These are phyloP conservation scores for Henricia sp. DNA, from an alignment of 53 echinoderm and acorn worm genomes.

Conservation along the genomic window DNA sequence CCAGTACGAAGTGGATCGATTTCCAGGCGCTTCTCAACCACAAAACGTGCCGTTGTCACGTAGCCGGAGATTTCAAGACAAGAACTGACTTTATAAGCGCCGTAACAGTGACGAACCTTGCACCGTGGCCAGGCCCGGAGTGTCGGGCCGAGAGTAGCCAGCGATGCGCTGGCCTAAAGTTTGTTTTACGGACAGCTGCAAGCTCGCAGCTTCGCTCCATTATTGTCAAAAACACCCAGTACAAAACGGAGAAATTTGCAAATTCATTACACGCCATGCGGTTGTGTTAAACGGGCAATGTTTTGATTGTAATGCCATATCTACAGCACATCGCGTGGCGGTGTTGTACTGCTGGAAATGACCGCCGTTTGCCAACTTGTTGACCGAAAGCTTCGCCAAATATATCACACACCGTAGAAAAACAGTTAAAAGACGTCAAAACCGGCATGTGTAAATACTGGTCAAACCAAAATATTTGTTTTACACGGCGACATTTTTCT, in stretches of 20 bases:
- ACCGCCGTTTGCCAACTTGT: neutral
- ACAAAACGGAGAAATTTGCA: conserved; percentile 2
- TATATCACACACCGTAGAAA: conserved; percentile 5
- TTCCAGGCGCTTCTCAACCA: conserved; percentile 7
- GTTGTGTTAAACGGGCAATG: conserved; percentile 17
- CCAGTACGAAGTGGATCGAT: conserved; percentile 25
- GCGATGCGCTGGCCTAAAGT: conserved; percentile 2
- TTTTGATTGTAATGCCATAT: conserved; percentile 55
- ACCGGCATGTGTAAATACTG: neutral
- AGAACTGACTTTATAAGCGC: conserved; percentile 30
- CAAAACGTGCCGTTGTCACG: conserved; percentile 62
- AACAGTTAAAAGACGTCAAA: neutral
- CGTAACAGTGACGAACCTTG: neutral
- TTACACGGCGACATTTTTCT: no score
- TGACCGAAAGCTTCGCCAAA: neutral
- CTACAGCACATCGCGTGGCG: conserved; percentile 17
- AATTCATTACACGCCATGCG: conserved; percentile 36
- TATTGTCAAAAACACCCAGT: conserved; percentile 20
- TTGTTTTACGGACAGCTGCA: conserved; percentile 46
- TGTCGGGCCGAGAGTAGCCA: neutral
- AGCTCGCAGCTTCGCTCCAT: neutral
- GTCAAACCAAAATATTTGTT: conserved; percentile 20
- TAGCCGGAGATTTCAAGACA: conserved; percentile 3
- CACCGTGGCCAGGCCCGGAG: neutral
- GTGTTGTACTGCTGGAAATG: neutral